A percentile compares a stretch with the other conserved stretches of the same genome.
Conservation (phyloP, 1,140 invertebrate species). For the Drosophila jambulina region DNA sequence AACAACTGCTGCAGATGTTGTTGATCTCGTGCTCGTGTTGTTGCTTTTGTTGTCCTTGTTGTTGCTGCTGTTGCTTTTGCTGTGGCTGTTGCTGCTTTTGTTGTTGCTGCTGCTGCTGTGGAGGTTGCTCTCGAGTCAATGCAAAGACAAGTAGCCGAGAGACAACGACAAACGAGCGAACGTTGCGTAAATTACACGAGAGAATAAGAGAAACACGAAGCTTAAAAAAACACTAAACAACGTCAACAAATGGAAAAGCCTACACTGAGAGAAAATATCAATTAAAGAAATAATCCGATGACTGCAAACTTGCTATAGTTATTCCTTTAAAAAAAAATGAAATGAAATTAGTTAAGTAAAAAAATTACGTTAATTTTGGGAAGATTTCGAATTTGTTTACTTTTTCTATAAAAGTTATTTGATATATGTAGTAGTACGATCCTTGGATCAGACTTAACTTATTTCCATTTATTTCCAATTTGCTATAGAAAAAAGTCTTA, state of each 20-base stretch:
- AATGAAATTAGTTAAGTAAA: background rate
- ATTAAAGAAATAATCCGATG: background rate
- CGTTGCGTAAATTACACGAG: slow-evolving; percentile 79
- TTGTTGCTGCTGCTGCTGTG: slow-evolving; percentile 24
- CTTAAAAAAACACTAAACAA: slow-evolving; percentile 41
- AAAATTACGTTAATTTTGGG: background rate
- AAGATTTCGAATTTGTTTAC: too few species aligned
- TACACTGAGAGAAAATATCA: slow-evolving; percentile 1
- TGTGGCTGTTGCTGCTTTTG: slow-evolving; percentile 18
- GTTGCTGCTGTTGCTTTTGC: too few species aligned
- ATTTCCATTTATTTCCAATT: background rate
- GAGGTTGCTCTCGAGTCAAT: slow-evolving; percentile 61
- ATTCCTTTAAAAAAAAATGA: too few species aligned
- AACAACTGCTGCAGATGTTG: slow-evolving; percentile 72
- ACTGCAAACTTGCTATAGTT: fast-evolving
- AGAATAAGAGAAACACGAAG: slow-evolving; percentile 46
- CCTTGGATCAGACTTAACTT: background rate
- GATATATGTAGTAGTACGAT: background rate
- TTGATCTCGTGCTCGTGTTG: slow-evolving; percentile 47
- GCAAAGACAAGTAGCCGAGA: slow-evolving; percentile 71
- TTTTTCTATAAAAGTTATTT: background rate
- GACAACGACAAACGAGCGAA: slow-evolving; percentile 73
- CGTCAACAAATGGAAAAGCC: slow-evolving; percentile 33
- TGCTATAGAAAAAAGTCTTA: background rate
- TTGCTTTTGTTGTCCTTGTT: slow-evolving; percentile 6